A percentile compares a stretch with the other conserved stretches of the same genome.
Evolutionary conservation across 2,113 vertebrate species (phyloP).

Genomic region (Tupaia tana): DNA sequence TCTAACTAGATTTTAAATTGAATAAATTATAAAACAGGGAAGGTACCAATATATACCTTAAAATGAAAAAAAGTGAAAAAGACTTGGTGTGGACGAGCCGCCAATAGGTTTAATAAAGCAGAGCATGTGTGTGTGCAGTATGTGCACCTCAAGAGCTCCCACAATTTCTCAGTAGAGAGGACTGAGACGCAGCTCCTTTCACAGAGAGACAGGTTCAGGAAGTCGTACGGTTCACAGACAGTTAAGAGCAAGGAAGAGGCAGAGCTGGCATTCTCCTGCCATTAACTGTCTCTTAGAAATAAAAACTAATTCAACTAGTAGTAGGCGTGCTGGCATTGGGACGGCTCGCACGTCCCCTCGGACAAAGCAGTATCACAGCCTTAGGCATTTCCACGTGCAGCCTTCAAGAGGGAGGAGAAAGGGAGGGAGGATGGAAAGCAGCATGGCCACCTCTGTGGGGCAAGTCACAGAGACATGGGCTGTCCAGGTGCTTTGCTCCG

Average conservation of each 20-base stretch:
- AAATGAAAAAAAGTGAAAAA: not conserved
- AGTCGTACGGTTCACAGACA: not conserved
- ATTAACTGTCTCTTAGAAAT: not conserved
- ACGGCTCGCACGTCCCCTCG: not conserved
- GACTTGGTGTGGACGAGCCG: not conserved
- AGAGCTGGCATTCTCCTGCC: not conserved
- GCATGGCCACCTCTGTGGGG: not conserved
- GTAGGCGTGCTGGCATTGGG: not conserved
- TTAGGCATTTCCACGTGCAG: not conserved
- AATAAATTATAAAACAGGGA: not conserved
- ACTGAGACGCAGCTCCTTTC: not conserved
- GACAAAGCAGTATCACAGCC: not conserved
- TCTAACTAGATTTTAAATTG: not conserved
- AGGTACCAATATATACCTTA: not conserved
- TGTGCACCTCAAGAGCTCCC: not conserved
- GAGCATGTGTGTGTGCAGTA: too few relatives aligned
- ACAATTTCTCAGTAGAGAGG: conserved; percentile 9
- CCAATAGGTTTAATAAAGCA: not conserved
- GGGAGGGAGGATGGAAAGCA: not conserved
- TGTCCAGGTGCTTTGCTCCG: not conserved
- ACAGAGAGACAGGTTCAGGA: not conserved
- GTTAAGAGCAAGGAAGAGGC: not conserved
- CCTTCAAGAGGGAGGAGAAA: not conserved
- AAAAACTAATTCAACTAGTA: not conserved
- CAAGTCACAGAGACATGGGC: not conserved